Conservation (phyloP, 2,888 invertebrate species). For the Meghimatium bilineatum region DNA sequence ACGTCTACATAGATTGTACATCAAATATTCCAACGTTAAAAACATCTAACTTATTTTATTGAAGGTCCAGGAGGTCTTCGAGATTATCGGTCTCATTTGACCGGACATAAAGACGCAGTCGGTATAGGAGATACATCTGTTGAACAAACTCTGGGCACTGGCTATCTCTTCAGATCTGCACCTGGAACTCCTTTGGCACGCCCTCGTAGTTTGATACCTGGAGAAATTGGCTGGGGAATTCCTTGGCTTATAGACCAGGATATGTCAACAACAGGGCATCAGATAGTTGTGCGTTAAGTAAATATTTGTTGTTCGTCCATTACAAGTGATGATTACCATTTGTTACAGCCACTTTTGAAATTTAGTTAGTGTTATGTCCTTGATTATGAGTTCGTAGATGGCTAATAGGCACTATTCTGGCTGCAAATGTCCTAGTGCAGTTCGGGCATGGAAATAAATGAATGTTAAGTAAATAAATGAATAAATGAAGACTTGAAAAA, state of each 20-base stretch:
- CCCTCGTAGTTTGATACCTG: conserved; percentile 61
- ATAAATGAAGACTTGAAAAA: no score
- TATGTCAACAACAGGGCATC: conserved; percentile 60
- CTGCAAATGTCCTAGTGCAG: not conserved
- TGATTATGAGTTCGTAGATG: not conserved
- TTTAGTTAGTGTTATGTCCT: no score
- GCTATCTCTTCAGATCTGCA: conserved; percentile 68
- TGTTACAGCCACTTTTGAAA: no score
- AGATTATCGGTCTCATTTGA: conserved; percentile 64
- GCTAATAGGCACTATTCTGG: not conserved
- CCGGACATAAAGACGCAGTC: conserved; percentile 62
- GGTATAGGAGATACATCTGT: conserved; percentile 68
- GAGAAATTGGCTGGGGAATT: conserved; percentile 72
- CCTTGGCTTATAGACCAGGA: conserved; percentile 58
- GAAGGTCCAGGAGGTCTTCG: conserved; percentile 69
- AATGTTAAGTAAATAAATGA: no score
- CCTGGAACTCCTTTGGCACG: conserved; percentile 61
- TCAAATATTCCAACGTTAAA: not conserved
- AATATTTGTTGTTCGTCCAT: no score
- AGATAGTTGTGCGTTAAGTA: conserved; percentile 60
- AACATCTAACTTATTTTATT: not conserved
- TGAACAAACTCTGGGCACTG: conserved; percentile 66
- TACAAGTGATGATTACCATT: no score
- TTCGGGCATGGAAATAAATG: no score
- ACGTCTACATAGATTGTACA: no score